Conservation (phyloP, 2,888 invertebrate species). For the Pristionchus japonicus region DNA sequence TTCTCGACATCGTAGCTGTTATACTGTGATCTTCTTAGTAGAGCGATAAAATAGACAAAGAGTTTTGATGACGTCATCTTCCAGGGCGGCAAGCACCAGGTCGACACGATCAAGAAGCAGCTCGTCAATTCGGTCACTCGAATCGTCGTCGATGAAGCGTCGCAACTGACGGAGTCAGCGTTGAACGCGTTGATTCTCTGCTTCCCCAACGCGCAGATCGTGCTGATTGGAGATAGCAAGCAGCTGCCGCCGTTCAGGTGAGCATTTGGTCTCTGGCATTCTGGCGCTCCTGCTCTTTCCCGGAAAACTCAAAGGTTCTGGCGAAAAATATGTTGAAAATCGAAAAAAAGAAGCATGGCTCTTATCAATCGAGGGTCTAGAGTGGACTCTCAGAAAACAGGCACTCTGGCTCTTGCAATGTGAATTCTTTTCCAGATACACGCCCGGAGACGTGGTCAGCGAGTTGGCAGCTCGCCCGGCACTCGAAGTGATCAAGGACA, state of each 20-base stretch:
- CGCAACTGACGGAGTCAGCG: neutral
- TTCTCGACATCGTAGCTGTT: no score
- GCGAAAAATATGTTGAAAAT: no score
- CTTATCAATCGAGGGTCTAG: no score
- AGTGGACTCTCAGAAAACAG: no score
- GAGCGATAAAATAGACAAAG: no score
- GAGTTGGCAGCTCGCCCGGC: neutral
- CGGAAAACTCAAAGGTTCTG: no score
- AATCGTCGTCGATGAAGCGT: constrained; percentile 27
- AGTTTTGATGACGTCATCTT: neutral
- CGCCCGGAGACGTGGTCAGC: neutral
- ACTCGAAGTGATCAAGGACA: neutral
- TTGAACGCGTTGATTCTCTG: neutral
- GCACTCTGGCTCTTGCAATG: no score
- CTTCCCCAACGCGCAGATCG: constrained; percentile 24
- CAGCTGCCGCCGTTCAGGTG: constrained; percentile 20
- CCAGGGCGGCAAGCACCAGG: neutral
- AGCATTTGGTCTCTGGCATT: no score
- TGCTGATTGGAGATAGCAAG: neutral
- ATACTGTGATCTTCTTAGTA: no score
- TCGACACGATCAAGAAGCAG: neutral
- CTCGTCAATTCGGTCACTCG: neutral
- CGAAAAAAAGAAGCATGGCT: no score
- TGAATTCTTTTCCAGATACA: neutral
- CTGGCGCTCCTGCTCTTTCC: no score